Evolutionary conservation across 2,888 invertebrate genomes (phyloP).

Genomic region (Nomada fucata): DNA sequence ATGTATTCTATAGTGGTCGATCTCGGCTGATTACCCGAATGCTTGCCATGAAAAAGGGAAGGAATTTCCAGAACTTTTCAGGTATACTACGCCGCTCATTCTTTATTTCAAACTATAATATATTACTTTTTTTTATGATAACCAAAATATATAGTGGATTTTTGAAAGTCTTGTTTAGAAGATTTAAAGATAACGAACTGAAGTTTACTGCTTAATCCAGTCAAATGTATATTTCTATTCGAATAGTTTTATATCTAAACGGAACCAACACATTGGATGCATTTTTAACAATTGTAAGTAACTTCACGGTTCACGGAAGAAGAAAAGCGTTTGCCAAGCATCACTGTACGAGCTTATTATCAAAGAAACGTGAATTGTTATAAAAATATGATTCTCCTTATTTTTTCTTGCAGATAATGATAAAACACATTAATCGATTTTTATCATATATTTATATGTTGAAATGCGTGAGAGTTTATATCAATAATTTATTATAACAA

Average conservation of each 20-base stretch:
- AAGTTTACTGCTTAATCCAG: conserved; percentile 15
- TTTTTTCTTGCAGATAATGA: not conserved
- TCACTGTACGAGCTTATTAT: not conserved
- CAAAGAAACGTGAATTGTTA: conserved; percentile 5
- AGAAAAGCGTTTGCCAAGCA: conserved; percentile 18
- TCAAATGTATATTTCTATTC: conserved; percentile 27
- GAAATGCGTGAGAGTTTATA: not conserved
- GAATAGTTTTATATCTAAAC: conserved; percentile 21
- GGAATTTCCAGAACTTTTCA: conserved; percentile 54
- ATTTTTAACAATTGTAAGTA: conserved; percentile 5
- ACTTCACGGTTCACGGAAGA: conserved; percentile 23
- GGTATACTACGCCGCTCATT: conserved; percentile 10
- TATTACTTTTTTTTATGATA: too few relatives aligned
- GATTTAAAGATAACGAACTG: too few relatives aligned
- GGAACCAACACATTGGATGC: not conserved
- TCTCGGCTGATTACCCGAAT: conserved; percentile 35
- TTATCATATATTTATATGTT: too few relatives aligned
- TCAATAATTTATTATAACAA: not conserved
- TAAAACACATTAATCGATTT: not conserved
- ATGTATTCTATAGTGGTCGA: conserved; percentile 49
- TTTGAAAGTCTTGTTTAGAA: not conserved
- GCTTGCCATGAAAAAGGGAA: conserved; percentile 47
- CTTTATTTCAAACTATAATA: conserved; percentile 35
- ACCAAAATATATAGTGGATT: not conserved
- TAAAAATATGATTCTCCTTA: conserved; percentile 1